Percentiles rank a stretch among this genome's conserved stretches.
Evolutionary conservation across 2,888 invertebrate species (phyloP).

Genomic region (Bugulina stolonifera): DNA sequence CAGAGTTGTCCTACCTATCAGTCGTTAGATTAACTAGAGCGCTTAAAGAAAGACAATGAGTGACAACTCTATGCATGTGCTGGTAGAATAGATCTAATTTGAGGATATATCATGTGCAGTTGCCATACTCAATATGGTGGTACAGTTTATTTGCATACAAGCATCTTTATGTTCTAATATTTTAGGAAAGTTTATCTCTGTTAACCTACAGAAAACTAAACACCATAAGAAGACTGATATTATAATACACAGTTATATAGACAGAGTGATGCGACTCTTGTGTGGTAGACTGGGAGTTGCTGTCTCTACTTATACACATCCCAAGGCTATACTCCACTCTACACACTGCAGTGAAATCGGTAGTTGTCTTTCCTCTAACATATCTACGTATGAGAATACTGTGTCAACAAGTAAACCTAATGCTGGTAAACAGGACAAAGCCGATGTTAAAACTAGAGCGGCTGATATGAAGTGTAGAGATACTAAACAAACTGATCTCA

Average conservation of each 20-base stretch:
- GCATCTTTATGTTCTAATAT: no score
- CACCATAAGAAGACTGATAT: constrained; percentile 88
- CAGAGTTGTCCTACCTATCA: no score
- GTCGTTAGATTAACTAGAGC: no score
- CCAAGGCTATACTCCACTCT: not conserved
- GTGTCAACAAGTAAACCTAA: not conserved
- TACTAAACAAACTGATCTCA: not conserved
- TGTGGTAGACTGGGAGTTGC: constrained; percentile 31
- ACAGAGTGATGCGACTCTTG: constrained; percentile 61
- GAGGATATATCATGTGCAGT: no score
- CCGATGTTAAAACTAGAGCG: not conserved
- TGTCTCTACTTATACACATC: not conserved
- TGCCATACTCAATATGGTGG: no score
- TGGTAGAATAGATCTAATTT: no score
- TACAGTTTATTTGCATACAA: no score
- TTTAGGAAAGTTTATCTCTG: constrained; percentile 76
- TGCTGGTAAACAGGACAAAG: not conserved
- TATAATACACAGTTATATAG: constrained; percentile 81
- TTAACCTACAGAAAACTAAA: constrained; percentile 96
- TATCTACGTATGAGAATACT: not conserved
- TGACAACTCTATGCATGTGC: no score
- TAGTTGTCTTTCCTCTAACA: not conserved
- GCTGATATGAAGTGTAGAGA: not conserved
- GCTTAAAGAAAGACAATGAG: no score
- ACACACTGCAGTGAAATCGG: not conserved